Base-by-base conservation (phyloP, 1,140 invertebrate genomes). In the Brachionus asplanchnoidis region DNA sequence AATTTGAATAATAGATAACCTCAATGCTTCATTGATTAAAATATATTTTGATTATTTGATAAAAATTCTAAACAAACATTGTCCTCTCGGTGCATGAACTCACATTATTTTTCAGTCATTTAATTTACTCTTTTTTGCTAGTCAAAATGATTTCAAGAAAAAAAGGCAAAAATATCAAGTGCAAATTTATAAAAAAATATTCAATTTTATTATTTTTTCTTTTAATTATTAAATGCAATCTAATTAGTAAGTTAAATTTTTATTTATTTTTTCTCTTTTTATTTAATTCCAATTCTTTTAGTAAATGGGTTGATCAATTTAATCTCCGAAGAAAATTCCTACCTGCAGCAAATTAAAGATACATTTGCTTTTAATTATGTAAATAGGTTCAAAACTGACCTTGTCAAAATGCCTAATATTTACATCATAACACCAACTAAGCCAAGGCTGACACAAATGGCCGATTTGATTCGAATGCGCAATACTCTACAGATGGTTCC, bases 391-490 rank as follows among this genome's bases (percentile, higher is more conserved):
- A 11, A 23, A 66, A 66, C 28, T 28, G 12, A 17, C 8, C 26
- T 66, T 32, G 5, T 23, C 26, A 11, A 28, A 9, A 23, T 87
- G 56, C 86, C 86, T 44, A 66, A 56, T 36, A 85, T 87, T 75
- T 86, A 87, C 90, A 94, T 94, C 4, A 93, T 97, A 79, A 97
- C 96, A 14, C 96, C 96, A 17, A 97, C 96, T 1, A 95, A 95
- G 89, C 89, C 92, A 17, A 91, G 96, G 56, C 92, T 94, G 50
- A 77, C 94, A 42, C 96, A 98, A 90, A 97, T 96, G 89, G 95
- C 96, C 20, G 96, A 98, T 89, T 90, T 98, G 12, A 96, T 94
- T 70, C 93, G 95, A 87, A 89, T 98, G 9, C 94, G 94, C 3
- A 95, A 97, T 88, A 94, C 95, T 0, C 92, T 98, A 85, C 92